Evolutionary conservation across 1,140 invertebrate species (phyloP), one percentile per base, ranked within the genome.

Genomic region (Lerema accius): DNA sequence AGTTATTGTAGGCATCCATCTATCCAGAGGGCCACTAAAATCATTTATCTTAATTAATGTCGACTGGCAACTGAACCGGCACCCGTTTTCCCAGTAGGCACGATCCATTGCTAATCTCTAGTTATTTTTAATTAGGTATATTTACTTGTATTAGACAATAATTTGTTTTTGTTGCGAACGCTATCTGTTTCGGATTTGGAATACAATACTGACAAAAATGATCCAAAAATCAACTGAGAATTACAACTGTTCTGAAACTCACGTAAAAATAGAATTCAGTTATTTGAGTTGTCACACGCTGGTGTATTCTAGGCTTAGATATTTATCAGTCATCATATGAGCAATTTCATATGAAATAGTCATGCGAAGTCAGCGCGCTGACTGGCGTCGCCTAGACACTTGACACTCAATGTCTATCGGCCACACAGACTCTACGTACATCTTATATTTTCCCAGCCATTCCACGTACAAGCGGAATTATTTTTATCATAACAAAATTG

Each of bases 311-410:
- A 28, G 28, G 42, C 43, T 59, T 46, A 59, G 56, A 19, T 46
- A 59, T 59, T 37, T 59, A 17, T 46, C 56, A 46, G 56, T 59
- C 56, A 82, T 80, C 70, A 65, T 67, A 77, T 73, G 73, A 78
- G 74, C 68, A 55, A 73, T 80, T 85, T 87, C 81, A 76, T 80
- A 73, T 73, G 84, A 87, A 87, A 63, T 79, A 74, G 67, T 53
- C 59, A 19, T 68, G 78, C 78, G n/a, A 9, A 51, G 82, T 87
- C 84, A 87, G 82, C 82, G 67, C 23, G 53, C 19, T 7, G 4
- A 7, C 4, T 4, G n/a, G 68, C 55, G 66, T 70, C 64, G 65
- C 53, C 73, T 76, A 76, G 84, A 65, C 62, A 86, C 64, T 65
- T 60, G 85, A 88, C 63, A 86, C 84, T 72, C 35, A 59, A 60